Evolutionary conservation across 2,797 vertebrate species (phyloP).

Genomic region (Pempheris klunzingeri): DNA sequence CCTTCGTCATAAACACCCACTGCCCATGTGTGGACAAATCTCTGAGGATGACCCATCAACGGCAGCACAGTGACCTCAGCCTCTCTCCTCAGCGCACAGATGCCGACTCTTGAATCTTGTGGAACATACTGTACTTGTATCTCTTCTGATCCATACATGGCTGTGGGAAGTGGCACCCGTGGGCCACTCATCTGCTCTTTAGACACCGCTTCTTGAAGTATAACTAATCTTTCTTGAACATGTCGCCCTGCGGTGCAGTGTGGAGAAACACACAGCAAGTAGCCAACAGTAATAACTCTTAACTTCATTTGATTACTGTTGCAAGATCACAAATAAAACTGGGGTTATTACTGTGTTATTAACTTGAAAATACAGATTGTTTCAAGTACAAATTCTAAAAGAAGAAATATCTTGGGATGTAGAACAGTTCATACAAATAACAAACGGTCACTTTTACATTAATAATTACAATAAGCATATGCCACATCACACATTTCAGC

Average conservation of each 20-base stretch:
- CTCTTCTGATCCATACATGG: constrained; percentile 3
- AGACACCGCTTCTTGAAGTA: background rate
- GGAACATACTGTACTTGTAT: background rate
- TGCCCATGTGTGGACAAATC: constrained; percentile 15
- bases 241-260: background rate
- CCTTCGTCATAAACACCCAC: constrained; percentile 64
- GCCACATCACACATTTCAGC: constrained; percentile 34
- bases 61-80: constrained; percentile 23
- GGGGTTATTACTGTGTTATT: constrained; percentile 22
- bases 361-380: constrained; percentile 53
- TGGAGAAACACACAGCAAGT: constrained; percentile 28
- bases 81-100: constrained; percentile 21
- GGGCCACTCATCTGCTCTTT: background rate
- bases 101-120: background rate
- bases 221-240: constrained; percentile 46
- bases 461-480: constrained; percentile 46
- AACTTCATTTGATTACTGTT: background rate
- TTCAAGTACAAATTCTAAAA: constrained; percentile 50
- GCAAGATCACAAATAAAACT: constrained; percentile 6
- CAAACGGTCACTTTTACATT: constrained; percentile 41
- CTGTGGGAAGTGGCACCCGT: background rate
- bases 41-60: background rate
- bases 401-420: constrained; percentile 32
- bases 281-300: background rate
- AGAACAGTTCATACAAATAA: constrained; percentile 53